Percentiles rank a stretch among this genome's conserved stretches.
These are phyloP conservation scores for Lophochroa leadbeateri DNA, from an alignment of 2,113 vertebrate genomes.

Conservation along the genomic window DNA sequence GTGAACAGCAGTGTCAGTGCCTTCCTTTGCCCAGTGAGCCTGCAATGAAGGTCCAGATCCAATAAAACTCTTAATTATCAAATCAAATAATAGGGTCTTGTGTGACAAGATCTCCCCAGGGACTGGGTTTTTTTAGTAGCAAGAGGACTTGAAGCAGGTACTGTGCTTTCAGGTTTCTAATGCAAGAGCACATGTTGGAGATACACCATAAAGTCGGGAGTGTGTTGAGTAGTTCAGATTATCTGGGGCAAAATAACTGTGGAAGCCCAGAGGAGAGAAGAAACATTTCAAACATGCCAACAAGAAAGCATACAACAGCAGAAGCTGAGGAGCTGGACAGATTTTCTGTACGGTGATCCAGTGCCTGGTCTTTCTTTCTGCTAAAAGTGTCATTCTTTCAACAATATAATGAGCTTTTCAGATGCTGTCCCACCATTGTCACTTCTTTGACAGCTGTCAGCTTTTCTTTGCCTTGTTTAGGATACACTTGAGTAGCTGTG, in stretches of 20 bases:
- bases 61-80: not conserved
- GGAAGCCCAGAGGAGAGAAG: not conserved
- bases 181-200: not conserved
- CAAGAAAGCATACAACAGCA: not conserved
- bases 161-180: not conserved
- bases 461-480: not conserved
- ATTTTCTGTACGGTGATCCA: not conserved
- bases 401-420: not conserved
- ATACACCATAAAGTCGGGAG: not conserved
- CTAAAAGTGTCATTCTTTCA: not conserved
- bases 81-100: not conserved
- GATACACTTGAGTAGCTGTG: not conserved
- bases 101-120: not conserved
- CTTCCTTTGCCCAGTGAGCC: not conserved
- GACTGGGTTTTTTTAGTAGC: fast-evolving
- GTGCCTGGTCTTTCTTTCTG: not conserved
- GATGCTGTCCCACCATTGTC: fast-evolving
- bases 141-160: not conserved
- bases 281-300: not conserved
- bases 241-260: not conserved
- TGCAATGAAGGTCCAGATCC: not conserved
- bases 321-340: not conserved
- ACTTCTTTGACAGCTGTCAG: not conserved
- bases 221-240: not conserved
- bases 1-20: not conserved